Percentiles rank a stretch among this genome's conserved stretches.
These are phyloP conservation scores for Chrysolina haemoptera DNA, from an alignment of 2,888 invertebrate genomes.

Conservation along the genomic window DNA sequence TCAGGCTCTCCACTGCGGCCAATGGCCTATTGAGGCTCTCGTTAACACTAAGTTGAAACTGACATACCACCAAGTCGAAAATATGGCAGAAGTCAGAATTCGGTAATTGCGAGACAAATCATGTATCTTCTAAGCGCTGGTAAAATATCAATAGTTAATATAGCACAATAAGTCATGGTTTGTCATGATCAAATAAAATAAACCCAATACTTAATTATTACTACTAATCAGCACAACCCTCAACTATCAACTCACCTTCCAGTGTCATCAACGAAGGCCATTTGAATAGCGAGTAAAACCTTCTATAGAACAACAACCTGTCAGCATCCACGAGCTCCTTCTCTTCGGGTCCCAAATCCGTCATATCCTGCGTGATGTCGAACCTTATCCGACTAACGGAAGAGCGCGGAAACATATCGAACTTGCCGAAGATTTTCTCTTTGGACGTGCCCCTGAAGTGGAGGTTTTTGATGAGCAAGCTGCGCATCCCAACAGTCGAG, in stretches of 20 bases:
- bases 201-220: no score
- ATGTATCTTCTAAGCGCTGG: no score
- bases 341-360: background rate
- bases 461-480: conserved; percentile 53
- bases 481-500: conserved; percentile 53
- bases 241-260: background rate
- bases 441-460: conserved; percentile 33
- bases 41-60: no score
- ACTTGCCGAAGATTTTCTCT: conserved; percentile 27
- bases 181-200: no score
- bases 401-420: background rate
- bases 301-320: conserved; percentile 45
- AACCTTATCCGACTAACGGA: background rate
- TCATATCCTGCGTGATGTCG: conserved; percentile 20
- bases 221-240: no score
- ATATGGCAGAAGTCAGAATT: no score
- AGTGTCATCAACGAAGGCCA: conserved; percentile 54
- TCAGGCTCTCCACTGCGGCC: no score
- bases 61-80: no score
- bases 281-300: conserved; percentile 50
- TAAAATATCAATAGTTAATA: no score
- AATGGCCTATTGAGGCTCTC: no score
- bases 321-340: conserved; percentile 31
- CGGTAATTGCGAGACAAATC: no score
- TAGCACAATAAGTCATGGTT: no score